Evolutionary conservation across 2,888 invertebrate species (phyloP), one percentile per base, ranked within the genome.

Genomic region (Nebria salina): DNA sequence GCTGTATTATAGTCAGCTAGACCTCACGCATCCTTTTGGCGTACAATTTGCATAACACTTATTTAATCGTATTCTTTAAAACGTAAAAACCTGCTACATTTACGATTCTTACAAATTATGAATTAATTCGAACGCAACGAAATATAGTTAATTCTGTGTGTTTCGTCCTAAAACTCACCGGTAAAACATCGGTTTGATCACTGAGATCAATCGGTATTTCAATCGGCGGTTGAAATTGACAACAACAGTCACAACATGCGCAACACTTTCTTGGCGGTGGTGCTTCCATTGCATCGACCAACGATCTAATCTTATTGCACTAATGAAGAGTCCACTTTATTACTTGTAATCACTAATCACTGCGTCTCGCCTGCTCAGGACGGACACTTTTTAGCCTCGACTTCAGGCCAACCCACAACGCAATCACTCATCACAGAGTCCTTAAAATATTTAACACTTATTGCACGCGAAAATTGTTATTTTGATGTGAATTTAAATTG

Each of bases 151-250:
- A 7, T 54, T 54, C 54, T 54, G 8, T 54, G 34, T 5, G 34
- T 34, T 34, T 34, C 5, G 34, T 43, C 75, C 65, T 70, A n/a
- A 25, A 41, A 88, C 92, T 93, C 90, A 96, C 96, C 93, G 94
- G 95, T 84, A 95, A 90, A 83, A 92, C 89, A 86, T 96, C 95
- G 83, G 96, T 96, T 87, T 95, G 94, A 85, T 93, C 93, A 86
- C 87, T 91, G 84, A 95, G 90, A 88, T 93, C 94, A 87, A 96
- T 94, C 83, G 96, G 96, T 84, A 94, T 91, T 86, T 94, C 92
- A 85, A 96, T 92, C 82, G 94, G 94, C 85, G 93, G 90, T 83
- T 92, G 93, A 85, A 92, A 91, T 85, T 91, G 90, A 88, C 94
- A 94, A 88, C 94, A 93, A 88, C 94, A 93, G 34, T 64, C 68